phyloP scores from a whole-genome alignment of 2,113 vertebrate genomes.

The Ciconia stormi region DNA sequence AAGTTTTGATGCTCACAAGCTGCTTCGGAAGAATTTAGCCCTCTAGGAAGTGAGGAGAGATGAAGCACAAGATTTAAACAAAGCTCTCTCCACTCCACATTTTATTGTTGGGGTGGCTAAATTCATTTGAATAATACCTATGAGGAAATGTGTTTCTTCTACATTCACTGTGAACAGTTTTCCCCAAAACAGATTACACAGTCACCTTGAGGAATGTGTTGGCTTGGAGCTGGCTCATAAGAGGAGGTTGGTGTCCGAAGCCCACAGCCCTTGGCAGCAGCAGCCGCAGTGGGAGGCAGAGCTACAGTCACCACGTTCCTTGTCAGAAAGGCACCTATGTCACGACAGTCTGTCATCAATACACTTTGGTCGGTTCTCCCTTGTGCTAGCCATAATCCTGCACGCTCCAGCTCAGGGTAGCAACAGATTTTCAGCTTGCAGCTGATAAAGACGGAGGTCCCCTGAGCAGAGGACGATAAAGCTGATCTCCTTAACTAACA shows the following conservation, averaged over 20 bases:
- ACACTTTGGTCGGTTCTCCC: not conserved
- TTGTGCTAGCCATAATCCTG: not conserved
- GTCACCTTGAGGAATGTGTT: accelerated
- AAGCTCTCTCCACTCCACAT: not conserved
- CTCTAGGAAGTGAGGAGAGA: not conserved
- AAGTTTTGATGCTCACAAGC: not conserved
- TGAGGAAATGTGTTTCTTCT: not conserved
- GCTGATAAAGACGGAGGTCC: not conserved
- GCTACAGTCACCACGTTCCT: too few relatives aligned
- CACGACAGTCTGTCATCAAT: accelerated
- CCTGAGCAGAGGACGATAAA: not conserved
- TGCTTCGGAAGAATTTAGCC: not conserved
- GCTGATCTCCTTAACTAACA: too few relatives aligned
- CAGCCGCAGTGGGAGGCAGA: not conserved
- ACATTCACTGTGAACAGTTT: not conserved
- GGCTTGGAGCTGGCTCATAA: not conserved
- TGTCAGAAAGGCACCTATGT: not conserved
- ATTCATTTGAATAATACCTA: not conserved
- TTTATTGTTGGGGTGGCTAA: not conserved
- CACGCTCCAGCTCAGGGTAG: accelerated
- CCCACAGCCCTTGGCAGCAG: not conserved
- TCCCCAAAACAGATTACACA: too few relatives aligned
- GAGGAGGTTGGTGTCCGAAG: not conserved
- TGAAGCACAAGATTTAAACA: not conserved
- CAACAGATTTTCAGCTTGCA: not conserved